Evolutionary conservation across 2,888 invertebrate species (phyloP).

Genomic region (Eupithecia dodoneata): DNA sequence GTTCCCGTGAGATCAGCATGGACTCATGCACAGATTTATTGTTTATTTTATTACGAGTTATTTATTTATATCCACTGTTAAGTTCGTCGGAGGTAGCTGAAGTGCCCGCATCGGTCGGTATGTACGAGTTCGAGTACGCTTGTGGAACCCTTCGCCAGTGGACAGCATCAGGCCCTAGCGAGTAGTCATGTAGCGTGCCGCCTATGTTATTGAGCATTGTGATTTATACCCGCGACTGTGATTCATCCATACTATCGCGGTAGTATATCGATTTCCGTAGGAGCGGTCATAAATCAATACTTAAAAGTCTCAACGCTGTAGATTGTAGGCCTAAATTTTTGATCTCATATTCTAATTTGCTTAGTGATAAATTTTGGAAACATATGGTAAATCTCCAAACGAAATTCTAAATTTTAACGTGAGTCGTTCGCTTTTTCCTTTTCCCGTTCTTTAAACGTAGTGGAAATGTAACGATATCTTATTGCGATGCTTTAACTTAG

Average conservation of each 20-base stretch:
- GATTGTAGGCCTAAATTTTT: constrained; percentile 84
- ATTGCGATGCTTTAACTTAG: constrained; percentile 84
- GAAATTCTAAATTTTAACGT: constrained; percentile 80
- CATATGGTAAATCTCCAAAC: constrained; percentile 74
- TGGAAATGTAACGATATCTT: constrained; percentile 80
- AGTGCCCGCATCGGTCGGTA: constrained; percentile 38
- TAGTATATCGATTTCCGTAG: constrained; percentile 70
- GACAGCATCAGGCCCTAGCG: constrained; percentile 57
- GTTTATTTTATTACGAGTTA: constrained; percentile 69
- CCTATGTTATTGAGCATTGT: constrained; percentile 78
- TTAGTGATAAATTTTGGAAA: constrained; percentile 81
- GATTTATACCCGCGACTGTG: constrained; percentile 81
- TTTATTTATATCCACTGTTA: constrained; percentile 70
- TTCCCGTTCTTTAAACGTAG: constrained; percentile 72
- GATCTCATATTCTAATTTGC: constrained; percentile 85
- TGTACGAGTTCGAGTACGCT: constrained; percentile 54
- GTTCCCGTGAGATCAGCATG: constrained; percentile 61
- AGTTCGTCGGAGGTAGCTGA: constrained; percentile 56
- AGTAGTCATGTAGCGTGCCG: constrained; percentile 78
- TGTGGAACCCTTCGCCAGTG: constrained; percentile 66
- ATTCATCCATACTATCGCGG: constrained; percentile 81
- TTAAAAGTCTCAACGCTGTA: constrained; percentile 80
- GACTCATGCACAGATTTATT: constrained; percentile 70
- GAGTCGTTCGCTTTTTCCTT: constrained; percentile 71
- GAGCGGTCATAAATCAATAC: constrained; percentile 80